Conservation (phyloP, 2,113 vertebrate genomes). For the Crotalus horridus region DNA sequence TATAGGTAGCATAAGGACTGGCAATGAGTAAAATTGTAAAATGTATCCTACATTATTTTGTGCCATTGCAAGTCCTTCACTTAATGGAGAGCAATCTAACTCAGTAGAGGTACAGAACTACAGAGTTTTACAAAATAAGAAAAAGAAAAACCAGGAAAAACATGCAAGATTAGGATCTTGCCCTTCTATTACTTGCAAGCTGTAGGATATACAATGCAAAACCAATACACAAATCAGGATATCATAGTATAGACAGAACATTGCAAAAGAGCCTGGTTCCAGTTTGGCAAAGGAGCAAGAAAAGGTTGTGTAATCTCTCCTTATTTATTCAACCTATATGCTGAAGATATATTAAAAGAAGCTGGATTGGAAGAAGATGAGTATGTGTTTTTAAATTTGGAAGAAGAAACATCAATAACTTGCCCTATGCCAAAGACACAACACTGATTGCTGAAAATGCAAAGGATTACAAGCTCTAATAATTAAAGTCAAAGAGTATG, state of each 20-base stretch:
- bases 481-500: neutral
- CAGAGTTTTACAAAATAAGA: no score
- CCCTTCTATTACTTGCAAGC: neutral
- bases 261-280: neutral
- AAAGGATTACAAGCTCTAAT: neutral
- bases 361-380: neutral
- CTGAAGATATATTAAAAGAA: neutral
- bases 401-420: neutral
- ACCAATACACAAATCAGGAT: neutral
- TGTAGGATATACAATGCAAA: neutral
- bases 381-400: neutral
- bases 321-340: neutral
- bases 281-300: neutral
- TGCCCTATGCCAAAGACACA: neutral
- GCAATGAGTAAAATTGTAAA: neutral
- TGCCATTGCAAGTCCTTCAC: neutral
- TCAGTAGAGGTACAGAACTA: neutral
- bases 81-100: neutral
- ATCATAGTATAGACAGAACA: neutral
- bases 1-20: neutral
- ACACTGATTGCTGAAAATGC: neutral
- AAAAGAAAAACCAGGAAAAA: neutral
- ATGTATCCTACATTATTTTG: neutral
- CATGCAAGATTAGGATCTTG: neutral
- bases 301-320: neutral